phyloP scores from a whole-genome alignment of 2,113 vertebrate genomes.

The Erythrocebus patas region DNA sequence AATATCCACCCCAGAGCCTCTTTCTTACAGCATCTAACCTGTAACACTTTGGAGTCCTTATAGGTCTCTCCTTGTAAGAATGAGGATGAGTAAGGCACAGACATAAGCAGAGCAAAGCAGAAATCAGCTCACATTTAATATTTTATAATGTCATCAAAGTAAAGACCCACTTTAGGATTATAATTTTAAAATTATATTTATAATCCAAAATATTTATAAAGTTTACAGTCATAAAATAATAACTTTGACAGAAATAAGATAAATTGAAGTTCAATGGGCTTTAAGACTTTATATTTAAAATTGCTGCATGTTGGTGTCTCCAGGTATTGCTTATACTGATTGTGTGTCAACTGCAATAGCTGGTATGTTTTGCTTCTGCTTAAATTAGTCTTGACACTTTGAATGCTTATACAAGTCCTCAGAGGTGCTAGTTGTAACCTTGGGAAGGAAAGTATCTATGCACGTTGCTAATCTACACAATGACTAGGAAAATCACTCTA shows the following conservation, averaged over 20 bases:
- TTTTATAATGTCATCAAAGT: neutral
- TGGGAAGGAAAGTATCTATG: neutral
- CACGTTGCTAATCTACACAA: neutral
- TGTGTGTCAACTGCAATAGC: neutral
- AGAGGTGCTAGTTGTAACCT: neutral
- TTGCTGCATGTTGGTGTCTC: neutral
- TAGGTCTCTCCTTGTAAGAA: neutral
- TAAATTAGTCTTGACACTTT: conserved; percentile 13
- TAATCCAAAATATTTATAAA: neutral
- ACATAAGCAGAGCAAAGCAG: neutral
- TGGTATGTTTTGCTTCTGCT: neutral
- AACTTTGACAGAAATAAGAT: neutral
- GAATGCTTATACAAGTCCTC: conserved; percentile 33
- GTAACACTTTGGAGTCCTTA: neutral
- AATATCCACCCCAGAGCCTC: neutral
- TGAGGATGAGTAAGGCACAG: neutral
- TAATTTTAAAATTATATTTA: neutral
- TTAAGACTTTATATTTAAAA: conserved; percentile 13
- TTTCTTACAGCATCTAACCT: neutral
- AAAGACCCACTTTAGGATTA: neutral
- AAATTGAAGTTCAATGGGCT: neutral
- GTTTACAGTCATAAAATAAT: neutral
- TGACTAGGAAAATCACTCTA: conserved; percentile 31
- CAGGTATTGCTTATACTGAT: neutral
- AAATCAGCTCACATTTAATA: neutral